phyloP scores from a whole-genome alignment of 2,888 invertebrate species.

The Nomada fabriciana region DNA sequence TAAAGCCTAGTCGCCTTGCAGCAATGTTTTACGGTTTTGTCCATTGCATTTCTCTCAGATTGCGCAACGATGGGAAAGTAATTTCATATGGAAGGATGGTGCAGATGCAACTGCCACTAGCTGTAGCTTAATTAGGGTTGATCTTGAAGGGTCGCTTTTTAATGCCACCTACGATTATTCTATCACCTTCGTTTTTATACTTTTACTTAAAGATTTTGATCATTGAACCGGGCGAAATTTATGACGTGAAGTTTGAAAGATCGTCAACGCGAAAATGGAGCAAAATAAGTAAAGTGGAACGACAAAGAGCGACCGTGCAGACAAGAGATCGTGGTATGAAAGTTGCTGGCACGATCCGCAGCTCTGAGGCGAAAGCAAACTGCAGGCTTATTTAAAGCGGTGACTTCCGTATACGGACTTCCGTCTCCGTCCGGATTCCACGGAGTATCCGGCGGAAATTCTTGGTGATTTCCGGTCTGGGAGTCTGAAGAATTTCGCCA shows the following conservation, averaged over 20 bases:
- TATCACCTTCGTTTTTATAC: background rate
- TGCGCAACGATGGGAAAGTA: no score
- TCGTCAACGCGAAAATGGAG: background rate
- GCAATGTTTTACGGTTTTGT: background rate
- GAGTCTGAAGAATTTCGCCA: background rate
- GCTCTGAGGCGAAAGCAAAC: slow-evolving; percentile 45
- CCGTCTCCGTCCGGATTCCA: slow-evolving; percentile 27
- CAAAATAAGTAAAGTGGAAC: background rate
- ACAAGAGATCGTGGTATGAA: background rate
- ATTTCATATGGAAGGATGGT: no score
- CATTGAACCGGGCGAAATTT: no score
- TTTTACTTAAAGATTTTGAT: background rate
- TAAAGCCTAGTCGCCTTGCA: background rate
- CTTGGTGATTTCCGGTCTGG: slow-evolving; percentile 15
- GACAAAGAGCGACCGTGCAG: background rate
- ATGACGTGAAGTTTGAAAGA: no score
- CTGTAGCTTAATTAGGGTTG: no score
- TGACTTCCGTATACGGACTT: slow-evolving; percentile 49
- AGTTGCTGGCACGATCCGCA: slow-evolving; percentile 36
- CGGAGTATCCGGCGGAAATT: slow-evolving; percentile 52
- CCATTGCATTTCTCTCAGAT: background rate
- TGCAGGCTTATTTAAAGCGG: slow-evolving; percentile 61
- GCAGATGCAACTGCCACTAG: no score
- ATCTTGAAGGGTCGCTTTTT: no score
- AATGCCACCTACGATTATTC: no score